These are phyloP conservation scores for Phymastichus coffea DNA, from an alignment of 1,140 invertebrate genomes.

Conservation along the genomic window DNA sequence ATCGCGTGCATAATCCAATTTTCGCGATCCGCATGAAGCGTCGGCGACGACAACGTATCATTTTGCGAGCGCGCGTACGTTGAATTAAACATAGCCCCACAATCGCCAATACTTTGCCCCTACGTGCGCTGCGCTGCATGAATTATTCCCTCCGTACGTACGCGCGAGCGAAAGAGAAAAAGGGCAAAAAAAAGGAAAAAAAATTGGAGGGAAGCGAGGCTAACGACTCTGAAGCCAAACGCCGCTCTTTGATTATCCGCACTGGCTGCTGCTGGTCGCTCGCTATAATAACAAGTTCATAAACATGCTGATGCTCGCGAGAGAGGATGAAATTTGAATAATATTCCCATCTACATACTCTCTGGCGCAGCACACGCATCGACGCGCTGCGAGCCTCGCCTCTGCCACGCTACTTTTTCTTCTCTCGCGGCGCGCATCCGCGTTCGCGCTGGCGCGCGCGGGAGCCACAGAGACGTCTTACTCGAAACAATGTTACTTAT, in stretches of 20 bases:
- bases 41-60: too few species aligned
- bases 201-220: constrained; percentile 28
- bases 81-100: too few species aligned
- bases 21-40: too few species aligned
- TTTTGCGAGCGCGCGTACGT: too few species aligned
- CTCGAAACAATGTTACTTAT: constrained; percentile 56
- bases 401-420: not conserved
- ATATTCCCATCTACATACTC: constrained; percentile 50
- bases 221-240: constrained; percentile 30
- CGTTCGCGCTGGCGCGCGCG: too few species aligned
- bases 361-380: constrained; percentile 28
- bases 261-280: too few species aligned
- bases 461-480: constrained; percentile 58
- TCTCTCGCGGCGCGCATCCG: too few species aligned
- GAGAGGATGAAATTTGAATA: constrained; percentile 40
- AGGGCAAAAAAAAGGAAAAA: constrained; percentile 26
- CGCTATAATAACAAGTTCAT: constrained; percentile 54
- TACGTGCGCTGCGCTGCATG: too few species aligned
- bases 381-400: constrained; percentile 7
- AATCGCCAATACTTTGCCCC: too few species aligned
- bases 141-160: too few species aligned
- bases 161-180: constrained; percentile 25
- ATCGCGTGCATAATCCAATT: too few species aligned
- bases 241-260: constrained; percentile 54
- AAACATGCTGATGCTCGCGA: constrained; percentile 49